Conservation (phyloP, 53 echinoderm and acorn worm species). For the Echinarachnius parma region DNA sequence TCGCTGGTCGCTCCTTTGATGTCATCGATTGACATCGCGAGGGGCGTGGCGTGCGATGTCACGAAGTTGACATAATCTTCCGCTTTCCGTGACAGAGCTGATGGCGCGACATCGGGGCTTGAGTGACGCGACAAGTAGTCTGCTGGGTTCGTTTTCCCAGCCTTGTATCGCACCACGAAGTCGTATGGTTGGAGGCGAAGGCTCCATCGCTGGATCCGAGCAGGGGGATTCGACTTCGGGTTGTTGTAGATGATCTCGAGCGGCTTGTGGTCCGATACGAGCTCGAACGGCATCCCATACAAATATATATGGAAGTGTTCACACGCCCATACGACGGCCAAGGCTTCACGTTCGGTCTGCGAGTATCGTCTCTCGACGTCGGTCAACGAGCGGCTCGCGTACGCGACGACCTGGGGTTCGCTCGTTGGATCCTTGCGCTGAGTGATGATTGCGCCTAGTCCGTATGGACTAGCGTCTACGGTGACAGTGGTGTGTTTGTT, state of each 20-base stretch:
- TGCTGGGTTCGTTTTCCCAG: slow-evolving; percentile 46
- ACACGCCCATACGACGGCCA: slow-evolving; percentile 45
- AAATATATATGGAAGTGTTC: slow-evolving; percentile 51
- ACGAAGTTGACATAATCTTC: slow-evolving; percentile 46
- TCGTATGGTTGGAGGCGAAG: slow-evolving; percentile 38
- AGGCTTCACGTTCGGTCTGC: slow-evolving; percentile 37
- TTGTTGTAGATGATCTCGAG: slow-evolving; percentile 19
- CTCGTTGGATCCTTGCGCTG: not conserved
- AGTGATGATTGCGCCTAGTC: slow-evolving; percentile 4
- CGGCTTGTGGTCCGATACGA: slow-evolving; percentile 36
- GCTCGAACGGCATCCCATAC: slow-evolving; percentile 3
- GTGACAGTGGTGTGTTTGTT: slow-evolving; percentile 1
- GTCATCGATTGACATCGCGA: slow-evolving; percentile 26
- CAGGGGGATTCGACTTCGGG: slow-evolving; percentile 23
- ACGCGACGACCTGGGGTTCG: not conserved
- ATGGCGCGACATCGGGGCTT: not conserved
- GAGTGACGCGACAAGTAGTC: slow-evolving; percentile 53
- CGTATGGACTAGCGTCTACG: slow-evolving; percentile 22
- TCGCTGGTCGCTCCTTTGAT: slow-evolving; percentile 1
- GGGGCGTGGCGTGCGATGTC: slow-evolving; percentile 36
- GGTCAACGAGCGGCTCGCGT: slow-evolving; percentile 29
- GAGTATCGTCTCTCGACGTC: slow-evolving; percentile 37
- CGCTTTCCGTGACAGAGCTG: not conserved
- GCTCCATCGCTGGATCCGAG: slow-evolving; percentile 45
- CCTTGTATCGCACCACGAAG: slow-evolving; percentile 17